phyloP scores from a whole-genome alignment of 2,888 invertebrate genomes.

The Erebia aethiops region DNA sequence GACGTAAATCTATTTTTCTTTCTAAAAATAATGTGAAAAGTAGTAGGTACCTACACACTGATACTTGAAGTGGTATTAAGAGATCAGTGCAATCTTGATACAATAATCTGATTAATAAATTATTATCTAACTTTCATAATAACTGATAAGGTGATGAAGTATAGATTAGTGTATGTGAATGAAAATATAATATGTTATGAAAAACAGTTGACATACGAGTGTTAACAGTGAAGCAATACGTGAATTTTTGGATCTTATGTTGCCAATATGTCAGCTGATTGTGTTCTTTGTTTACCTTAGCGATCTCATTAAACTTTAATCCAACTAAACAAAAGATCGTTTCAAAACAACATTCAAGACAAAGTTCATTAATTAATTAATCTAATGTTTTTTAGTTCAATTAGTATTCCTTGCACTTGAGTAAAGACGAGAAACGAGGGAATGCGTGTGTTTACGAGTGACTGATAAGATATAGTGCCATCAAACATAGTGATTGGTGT shows the following conservation, averaged over 20 bases:
- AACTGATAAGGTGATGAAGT: neutral
- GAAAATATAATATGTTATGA: no score
- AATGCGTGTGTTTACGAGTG: slow-evolving; percentile 29
- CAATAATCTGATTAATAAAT: no score
- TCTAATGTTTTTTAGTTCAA: neutral
- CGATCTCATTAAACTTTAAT: neutral
- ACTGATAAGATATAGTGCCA: slow-evolving; percentile 47
- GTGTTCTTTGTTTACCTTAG: neutral
- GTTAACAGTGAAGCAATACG: neutral
- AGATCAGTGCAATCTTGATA: neutral
- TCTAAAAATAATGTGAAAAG: neutral
- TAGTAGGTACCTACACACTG: neutral
- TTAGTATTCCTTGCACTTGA: slow-evolving; percentile 24
- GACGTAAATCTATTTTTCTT: neutral
- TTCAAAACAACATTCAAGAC: neutral
- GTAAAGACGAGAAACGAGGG: slow-evolving; percentile 26
- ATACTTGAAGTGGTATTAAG: neutral
- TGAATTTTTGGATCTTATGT: no score
- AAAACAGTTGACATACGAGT: no score
- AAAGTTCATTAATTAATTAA: slow-evolving; percentile 1
- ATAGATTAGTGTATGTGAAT: neutral
- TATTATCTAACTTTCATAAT: neutral
- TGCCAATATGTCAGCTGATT: no score
- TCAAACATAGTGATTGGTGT: slow-evolving; percentile 43
- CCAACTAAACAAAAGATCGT: neutral